Base-by-base conservation (phyloP, 2,888 invertebrate genomes). In the Ennomos fuscantarius region DNA sequence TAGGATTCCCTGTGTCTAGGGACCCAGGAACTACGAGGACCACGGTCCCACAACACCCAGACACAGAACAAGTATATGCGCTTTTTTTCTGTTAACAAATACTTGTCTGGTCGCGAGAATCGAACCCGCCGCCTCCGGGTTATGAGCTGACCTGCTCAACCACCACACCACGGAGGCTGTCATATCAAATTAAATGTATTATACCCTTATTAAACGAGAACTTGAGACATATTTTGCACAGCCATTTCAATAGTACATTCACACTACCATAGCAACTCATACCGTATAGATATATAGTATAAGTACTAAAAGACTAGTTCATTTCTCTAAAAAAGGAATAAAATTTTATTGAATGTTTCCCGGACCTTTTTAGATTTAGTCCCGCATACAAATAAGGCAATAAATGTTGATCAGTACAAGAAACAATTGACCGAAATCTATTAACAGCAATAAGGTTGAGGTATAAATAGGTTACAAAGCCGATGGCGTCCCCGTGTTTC, bases 371-470 rank as follows among this genome's bases (percentile, higher is more conserved):
- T 80, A 82, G 78, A 79, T 80, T 80, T 81, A 78, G 86, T 75
- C 85, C 85, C 75, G 87, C 81, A 89, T 87, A 88, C 86, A 75
- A 87, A 89, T 85, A 77, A 84, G 86, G 86, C 79, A 82, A 87
- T 89, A 87, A 88, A 86, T 81, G 83, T 84, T 86, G 82, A 86
- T 86, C 82, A 84, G 78, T 75, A 81, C 78, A 83, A 82, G 81
- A 87, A 88, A 84, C 85, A 87, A 86, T 85, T 80, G 80, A 74
- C 77, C 70, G 71, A 81, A 83, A 83, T 81, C 80, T 81, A 82
- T 84, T 85, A 82, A 78, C 74, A 80, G 71, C 72, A 72, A 74
- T 82, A 81, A 76, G 76, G 74, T 71, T 79, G 80, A 79, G 76
- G 74, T 68, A 58, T 57, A 69, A 76, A 78, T 66, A 61, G 56